Evolutionary conservation across 1,140 invertebrate species (phyloP), one percentile per base, ranked within the genome.

Genomic region (Papilio dardanus): DNA sequence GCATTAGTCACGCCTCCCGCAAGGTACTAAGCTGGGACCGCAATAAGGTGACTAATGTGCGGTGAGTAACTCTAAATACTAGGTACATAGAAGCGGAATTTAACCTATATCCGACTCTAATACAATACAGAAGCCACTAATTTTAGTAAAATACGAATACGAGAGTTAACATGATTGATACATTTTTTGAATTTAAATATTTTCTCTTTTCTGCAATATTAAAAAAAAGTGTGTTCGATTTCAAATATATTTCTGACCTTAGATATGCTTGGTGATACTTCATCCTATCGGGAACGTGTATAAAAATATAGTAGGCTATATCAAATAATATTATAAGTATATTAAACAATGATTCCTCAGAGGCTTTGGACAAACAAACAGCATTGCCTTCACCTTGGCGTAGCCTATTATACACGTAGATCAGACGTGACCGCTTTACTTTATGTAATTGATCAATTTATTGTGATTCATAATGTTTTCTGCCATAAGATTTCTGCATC

Each of bases 301-400:
- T 16, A n/a, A 46, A 46, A n/a, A 16, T 46, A n/a, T n/a, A 46
- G 16, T 46, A 46, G 16, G 42, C 4, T 58, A 24, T 28, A 28
- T 21, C 21, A 28, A 58, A 58, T 10, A 28, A 58, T 58, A 30
- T 37, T 28, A 40, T 42, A 73, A 58, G 33, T 40, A 42, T 42
- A 74, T 71, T 42, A 73, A 67, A 67, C 73, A 62, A 42, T 24
- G 68, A 67, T 68, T 68, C 77, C 28, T 31, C 62, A 28, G 33
- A 68, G 42, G 58, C 65, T 67, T 50, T 74, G 50, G 40, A 78
- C 77, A 79, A 79, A 76, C 75, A 62, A 58, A 74, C 66, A 62
- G 71, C 66, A 67, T 62, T 42, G 31, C 67, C 40, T 68, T 67
- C 77, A 77, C 81, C 81, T 82, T 82, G 81, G 80, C 69, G 67